A percentile compares a stretch with the other conserved stretches of the same genome.
Conservation (phyloP, 2,113 vertebrate species). For the Carassius auratus region DNA sequence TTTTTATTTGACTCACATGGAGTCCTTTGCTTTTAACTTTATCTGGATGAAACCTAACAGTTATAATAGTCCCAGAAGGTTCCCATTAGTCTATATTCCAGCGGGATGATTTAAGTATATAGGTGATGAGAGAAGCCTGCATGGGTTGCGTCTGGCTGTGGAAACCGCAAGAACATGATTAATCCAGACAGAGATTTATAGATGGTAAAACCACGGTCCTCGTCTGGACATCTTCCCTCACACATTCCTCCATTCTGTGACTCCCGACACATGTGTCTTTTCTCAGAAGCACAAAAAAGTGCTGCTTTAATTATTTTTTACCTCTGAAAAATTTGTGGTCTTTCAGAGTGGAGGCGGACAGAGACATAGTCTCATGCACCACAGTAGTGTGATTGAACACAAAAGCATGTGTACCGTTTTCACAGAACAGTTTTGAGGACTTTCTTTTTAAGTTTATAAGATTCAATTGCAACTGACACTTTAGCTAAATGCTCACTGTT, state of each 20-base stretch:
- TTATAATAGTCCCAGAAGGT: conserved; percentile 17
- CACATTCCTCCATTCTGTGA: conserved; percentile 38
- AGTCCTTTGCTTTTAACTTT: conserved; percentile 9
- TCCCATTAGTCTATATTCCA: conserved; percentile 16
- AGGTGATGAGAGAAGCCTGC: conserved; percentile 13
- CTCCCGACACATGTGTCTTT: conserved; percentile 33
- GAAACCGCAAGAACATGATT: conserved; percentile 46
- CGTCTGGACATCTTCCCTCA: conserved; percentile 38
- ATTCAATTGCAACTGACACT: background rate
- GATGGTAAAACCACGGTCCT: conserved; percentile 16
- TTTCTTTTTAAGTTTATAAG: background rate
- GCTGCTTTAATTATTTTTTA: conserved; percentile 31
- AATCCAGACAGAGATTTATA: conserved; percentile 47
- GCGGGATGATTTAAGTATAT: conserved; percentile 15
- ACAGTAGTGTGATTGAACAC: too few relatives aligned
- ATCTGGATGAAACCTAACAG: conserved; percentile 2
- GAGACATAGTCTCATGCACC: background rate
- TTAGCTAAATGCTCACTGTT: background rate
- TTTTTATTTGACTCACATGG: background rate
- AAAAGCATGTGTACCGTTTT: background rate
- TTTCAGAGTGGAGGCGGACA: background rate
- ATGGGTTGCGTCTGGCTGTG: conserved; percentile 28
- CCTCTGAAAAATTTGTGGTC: conserved; percentile 31
- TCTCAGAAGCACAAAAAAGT: conserved; percentile 6
- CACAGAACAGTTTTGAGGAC: background rate